Evolutionary conservation across 2,113 vertebrate genomes (phyloP).

Genomic region (Actinemys pallida): DNA sequence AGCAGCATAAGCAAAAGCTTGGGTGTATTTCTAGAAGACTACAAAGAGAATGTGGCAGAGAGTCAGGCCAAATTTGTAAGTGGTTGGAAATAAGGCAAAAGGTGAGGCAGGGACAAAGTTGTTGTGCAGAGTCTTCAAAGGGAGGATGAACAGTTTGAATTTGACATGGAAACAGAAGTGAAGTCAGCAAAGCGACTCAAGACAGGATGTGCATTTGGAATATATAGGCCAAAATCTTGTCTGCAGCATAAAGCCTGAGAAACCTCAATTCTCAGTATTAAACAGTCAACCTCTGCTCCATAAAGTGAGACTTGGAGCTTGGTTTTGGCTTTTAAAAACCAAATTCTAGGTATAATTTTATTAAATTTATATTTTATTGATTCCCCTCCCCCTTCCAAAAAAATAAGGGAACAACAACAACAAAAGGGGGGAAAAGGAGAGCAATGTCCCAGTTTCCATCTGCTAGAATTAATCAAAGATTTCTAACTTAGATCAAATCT

Average conservation of each 20-base stretch:
- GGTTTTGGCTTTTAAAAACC: neutral
- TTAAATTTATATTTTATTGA: too few species aligned
- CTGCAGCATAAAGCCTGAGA: neutral
- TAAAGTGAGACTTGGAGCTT: neutral
- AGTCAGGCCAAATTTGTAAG: neutral
- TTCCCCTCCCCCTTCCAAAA: too few species aligned
- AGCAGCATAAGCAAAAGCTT: neutral
- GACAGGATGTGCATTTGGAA: fast-evolving
- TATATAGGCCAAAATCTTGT: neutral
- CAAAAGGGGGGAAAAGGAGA: neutral
- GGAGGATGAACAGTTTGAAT: neutral
- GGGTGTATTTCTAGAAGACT: neutral
- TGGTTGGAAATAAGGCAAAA: neutral
- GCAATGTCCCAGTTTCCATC: neutral
- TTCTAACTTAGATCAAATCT: neutral
- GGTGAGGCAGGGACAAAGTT: neutral
- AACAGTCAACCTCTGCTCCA: neutral
- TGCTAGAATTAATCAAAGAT: neutral
- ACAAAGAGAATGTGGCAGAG: neutral
- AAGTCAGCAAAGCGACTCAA: neutral
- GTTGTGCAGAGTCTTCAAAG: neutral
- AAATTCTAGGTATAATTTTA: neutral
- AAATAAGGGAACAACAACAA: neutral
- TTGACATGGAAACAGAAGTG: neutral
- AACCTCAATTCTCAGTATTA: neutral